Evolutionary conservation across 2,113 vertebrate genomes (phyloP).

Genomic region (Chloebia gouldiae): DNA sequence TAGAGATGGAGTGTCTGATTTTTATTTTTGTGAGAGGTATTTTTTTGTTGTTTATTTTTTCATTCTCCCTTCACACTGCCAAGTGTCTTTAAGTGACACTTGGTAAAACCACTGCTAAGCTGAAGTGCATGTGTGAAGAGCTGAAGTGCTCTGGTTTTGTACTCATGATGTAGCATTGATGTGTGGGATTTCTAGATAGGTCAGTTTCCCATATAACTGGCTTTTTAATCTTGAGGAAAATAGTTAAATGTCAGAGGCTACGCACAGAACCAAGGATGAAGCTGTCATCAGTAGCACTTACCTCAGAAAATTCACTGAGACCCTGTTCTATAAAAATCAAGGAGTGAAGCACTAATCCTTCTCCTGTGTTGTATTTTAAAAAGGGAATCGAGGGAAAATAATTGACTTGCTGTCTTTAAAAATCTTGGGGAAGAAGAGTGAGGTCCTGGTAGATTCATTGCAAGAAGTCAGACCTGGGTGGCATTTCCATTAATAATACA

Average conservation of each 20-base stretch:
- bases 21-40: not conserved
- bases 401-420: not conserved
- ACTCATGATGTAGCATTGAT: fast-evolving
- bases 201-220: not conserved
- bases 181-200: not conserved
- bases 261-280: not conserved
- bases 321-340: not conserved
- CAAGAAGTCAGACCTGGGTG: not conserved
- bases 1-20: not conserved
- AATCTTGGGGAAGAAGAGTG: not conserved
- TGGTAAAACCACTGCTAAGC: not conserved
- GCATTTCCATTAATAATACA: no score
- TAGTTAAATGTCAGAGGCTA: not conserved
- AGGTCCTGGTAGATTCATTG: not conserved
- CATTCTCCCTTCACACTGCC: not conserved
- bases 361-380: not conserved
- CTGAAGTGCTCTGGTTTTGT: not conserved
- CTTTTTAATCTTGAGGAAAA: not conserved
- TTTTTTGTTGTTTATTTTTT: not conserved
- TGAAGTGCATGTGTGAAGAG: not conserved
- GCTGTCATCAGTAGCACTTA: not conserved
- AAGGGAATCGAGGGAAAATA: not conserved
- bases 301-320: not conserved
- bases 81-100: not conserved
- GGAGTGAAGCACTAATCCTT: not conserved